Evolutionary conservation across 2,888 invertebrate genomes (phyloP).

Genomic region (Neoascia interrupta): DNA sequence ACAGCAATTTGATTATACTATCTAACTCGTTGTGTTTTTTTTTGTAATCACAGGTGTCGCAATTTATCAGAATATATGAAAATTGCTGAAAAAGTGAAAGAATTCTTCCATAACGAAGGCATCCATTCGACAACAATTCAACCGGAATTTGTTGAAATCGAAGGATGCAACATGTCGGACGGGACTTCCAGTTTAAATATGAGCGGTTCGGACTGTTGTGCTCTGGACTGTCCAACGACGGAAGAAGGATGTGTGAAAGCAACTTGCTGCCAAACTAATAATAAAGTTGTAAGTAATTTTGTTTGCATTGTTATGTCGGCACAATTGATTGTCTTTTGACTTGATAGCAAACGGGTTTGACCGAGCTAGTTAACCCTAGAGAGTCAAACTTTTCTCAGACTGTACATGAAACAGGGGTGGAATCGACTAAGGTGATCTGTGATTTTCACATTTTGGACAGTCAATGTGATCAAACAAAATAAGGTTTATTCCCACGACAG

Average conservation of each 20-base stretch:
- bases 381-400: too few species aligned
- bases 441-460: too few species aligned
- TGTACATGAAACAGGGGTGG: too few species aligned
- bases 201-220: conserved; percentile 85
- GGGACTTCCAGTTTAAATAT: conserved; percentile 80
- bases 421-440: too few species aligned
- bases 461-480: too few species aligned
- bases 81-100: conserved; percentile 96
- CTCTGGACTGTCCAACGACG: conserved; percentile 92
- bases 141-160: conserved; percentile 96
- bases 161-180: conserved; percentile 80
- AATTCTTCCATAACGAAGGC: conserved; percentile 98
- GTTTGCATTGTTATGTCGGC: too few species aligned
- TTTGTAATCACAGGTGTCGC: conserved; percentile 84
- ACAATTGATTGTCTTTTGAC: too few species aligned
- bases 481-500: too few species aligned
- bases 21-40: conserved; percentile 1
- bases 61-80: conserved; percentile 98
- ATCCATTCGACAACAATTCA: conserved; percentile 99
- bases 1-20: conserved; percentile 9
- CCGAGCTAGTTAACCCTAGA: too few species aligned
- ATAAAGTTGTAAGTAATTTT: conserved; percentile 77
- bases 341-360: too few species aligned
- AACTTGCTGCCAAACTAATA: conserved; percentile 86
- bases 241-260: conserved; percentile 91